phyloP scores from a whole-genome alignment of 2,888 invertebrate genomes.

The Lacanobia wlatinum region DNA sequence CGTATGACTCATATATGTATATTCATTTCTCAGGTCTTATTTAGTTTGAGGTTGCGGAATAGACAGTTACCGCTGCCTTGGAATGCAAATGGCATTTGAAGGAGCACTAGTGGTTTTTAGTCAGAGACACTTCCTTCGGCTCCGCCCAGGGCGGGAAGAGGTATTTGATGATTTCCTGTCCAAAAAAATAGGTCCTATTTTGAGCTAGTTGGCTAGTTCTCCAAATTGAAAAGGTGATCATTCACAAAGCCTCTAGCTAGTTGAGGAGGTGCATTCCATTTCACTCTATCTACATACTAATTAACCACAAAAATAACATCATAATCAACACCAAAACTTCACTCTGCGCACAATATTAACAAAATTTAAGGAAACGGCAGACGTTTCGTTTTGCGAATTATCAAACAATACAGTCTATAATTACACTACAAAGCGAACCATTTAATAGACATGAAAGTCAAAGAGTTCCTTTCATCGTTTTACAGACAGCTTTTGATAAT shows the following conservation, averaged over 20 bases:
- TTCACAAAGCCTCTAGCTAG: too few relatives aligned
- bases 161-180: too few relatives aligned
- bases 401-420: slow-evolving; percentile 52
- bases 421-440: slow-evolving; percentile 55
- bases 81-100: too few relatives aligned
- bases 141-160: too few relatives aligned
- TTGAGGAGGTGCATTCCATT: neutral
- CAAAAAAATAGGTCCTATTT: too few relatives aligned
- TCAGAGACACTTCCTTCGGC: too few relatives aligned
- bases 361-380: slow-evolving; percentile 23
- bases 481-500: slow-evolving; percentile 46
- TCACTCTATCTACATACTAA: neutral
- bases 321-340: slow-evolving; percentile 4
- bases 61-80: too few relatives aligned
- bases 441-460: slow-evolving; percentile 44
- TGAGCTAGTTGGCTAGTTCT: too few relatives aligned
- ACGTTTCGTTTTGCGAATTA: slow-evolving; percentile 46
- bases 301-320: neutral
- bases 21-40: too few relatives aligned
- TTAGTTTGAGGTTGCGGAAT: too few relatives aligned
- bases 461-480: slow-evolving; percentile 53
- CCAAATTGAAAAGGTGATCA: neutral
- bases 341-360: slow-evolving; percentile 13
- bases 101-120: too few relatives aligned
- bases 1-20: too few relatives aligned